Evolutionary conservation across 2,888 invertebrate genomes (phyloP), one percentile per base, ranked within the genome.

Genomic region (Mythimna vitellina): DNA sequence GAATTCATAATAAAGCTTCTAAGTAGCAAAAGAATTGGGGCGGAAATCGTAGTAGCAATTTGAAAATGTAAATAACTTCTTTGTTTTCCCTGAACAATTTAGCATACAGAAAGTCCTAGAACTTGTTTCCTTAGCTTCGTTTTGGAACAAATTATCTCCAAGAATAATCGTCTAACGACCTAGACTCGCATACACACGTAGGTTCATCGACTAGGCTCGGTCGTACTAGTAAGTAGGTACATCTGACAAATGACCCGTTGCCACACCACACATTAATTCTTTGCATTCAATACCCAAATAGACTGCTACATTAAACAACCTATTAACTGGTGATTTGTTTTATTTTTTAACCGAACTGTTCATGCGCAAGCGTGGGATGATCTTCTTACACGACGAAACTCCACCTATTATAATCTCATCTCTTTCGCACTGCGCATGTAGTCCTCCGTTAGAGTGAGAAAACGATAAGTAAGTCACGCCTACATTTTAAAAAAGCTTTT

Each of bases 281-380:
- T 81, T 75, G 85, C 85, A 86, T 83, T 85, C 78, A 82, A 83
- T 86, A 86, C 86, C 54, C 74, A 83, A 86, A 86, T 86, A 86
- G 85, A 86, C 70, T 77, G 78, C 77, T 86, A 86, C 87, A 89
- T 90, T 89, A 88, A 87, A 88, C 88, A 87, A 88, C 75, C 89
- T 89, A 89, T 91, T 90, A 92, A 78, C 88, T 86, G 81, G 82
- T 88, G 85, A 91, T 92, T 91, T 90, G 89, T 92, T 88, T 88
- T 90, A 87, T 88, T 90, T 91, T 89, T 87, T 88, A 87, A 86
- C 83, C 76, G 79, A 87, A 86, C 84, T 88, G 87, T 87, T 83
- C 71, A 70, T 82, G 81, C 81, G 70, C 82, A 81, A 71, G 88
- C 82, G 91, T 93, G 92, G 93, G 93, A 86, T 78, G 93, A 87